Evolutionary conservation across 2,113 vertebrate genomes (phyloP).

Genomic region (Cyrtonyx montezumae): DNA sequence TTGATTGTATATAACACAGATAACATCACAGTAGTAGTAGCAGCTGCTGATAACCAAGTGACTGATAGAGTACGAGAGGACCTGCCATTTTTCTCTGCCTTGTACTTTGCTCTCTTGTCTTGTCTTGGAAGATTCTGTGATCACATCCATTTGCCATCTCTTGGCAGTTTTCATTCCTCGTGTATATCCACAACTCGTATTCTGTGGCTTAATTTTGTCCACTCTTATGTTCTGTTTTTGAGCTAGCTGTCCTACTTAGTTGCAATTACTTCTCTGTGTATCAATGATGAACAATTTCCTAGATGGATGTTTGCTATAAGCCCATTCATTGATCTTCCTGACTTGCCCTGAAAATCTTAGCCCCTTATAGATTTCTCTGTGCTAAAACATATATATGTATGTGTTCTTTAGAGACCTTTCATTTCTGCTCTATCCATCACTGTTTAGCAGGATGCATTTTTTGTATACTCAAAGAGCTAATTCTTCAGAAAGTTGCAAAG

Average conservation of each 20-base stretch:
- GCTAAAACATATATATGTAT: neutral
- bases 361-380: constrained; percentile 40
- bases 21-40: neutral
- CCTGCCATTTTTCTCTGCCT: constrained; percentile 15
- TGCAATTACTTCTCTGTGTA: constrained; percentile 33
- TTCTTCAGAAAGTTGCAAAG: constrained; percentile 50
- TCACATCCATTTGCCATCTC: constrained; percentile 37
- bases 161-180: constrained; percentile 58
- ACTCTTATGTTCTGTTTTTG: constrained; percentile 31
- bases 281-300: constrained; percentile 48
- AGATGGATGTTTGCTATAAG: constrained; percentile 63
- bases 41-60: neutral
- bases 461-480: constrained; percentile 39
- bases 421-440: constrained; percentile 42
- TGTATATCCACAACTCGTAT: neutral
- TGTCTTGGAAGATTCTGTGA: constrained; percentile 32
- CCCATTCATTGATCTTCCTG: constrained; percentile 56
- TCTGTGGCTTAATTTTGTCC: constrained; percentile 58
- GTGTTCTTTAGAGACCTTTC: neutral
- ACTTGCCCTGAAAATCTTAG: constrained; percentile 60
- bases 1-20: constrained; percentile 25
- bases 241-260: constrained; percentile 32
- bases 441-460: constrained; percentile 44
- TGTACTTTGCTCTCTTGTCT: constrained; percentile 29
- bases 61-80: neutral